Evolutionary conservation across 2,888 invertebrate genomes (phyloP).

Genomic region (Carabus problematicus): DNA sequence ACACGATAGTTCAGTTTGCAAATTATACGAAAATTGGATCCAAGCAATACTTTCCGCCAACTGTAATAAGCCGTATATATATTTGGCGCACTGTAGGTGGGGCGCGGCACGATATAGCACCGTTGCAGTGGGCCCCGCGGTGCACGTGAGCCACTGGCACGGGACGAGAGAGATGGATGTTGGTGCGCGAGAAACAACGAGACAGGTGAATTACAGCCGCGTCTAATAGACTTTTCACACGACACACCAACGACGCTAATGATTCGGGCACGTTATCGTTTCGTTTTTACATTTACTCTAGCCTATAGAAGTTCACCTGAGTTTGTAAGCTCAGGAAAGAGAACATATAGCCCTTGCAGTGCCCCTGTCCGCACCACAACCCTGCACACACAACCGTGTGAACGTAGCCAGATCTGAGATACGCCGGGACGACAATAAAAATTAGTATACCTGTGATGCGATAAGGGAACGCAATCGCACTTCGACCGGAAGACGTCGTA

Average conservation of each 20-base stretch:
- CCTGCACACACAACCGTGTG: conserved; percentile 7
- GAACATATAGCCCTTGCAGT: neutral
- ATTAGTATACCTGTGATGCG: conserved; percentile 6
- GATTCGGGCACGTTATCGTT: neutral
- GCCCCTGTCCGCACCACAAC: neutral
- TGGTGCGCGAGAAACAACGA: conserved; percentile 39
- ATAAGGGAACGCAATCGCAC: conserved; percentile 8
- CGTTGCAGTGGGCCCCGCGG: neutral
- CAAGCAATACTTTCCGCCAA: no score
- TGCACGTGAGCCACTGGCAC: conserved; percentile 15
- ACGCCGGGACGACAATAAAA: conserved; percentile 13
- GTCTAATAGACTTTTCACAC: conserved; percentile 42
- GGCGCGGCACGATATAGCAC: neutral
- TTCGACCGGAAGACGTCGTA: neutral
- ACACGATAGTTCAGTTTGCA: no score
- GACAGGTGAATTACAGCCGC: conserved; percentile 41
- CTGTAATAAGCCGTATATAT: no score
- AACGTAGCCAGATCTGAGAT: neutral
- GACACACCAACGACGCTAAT: conserved; percentile 34
- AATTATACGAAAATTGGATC: no score
- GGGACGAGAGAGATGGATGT: conserved; percentile 29
- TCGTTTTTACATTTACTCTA: neutral
- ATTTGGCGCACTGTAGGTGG: no score
- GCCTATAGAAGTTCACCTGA: no score
- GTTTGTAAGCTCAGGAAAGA: no score